Evolutionary conservation across 2,888 invertebrate species (phyloP).

Genomic region (Trissoscelio sp.): DNA sequence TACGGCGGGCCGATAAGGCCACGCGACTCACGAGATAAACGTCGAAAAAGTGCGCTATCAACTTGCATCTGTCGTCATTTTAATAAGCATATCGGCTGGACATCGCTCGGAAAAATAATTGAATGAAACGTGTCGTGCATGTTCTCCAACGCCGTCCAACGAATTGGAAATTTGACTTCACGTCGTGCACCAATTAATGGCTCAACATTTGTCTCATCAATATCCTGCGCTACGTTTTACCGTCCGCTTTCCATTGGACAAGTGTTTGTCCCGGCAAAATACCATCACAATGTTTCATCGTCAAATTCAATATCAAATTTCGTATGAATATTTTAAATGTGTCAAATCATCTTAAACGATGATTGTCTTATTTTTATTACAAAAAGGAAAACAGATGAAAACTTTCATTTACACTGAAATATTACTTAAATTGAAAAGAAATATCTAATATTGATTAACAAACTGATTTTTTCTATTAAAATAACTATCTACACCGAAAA

Average conservation of each 20-base stretch:
- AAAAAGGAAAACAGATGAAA: too few species aligned
- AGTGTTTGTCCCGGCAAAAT: neutral
- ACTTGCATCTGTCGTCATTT: constrained; percentile 50
- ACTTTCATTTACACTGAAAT: too few species aligned
- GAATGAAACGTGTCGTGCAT: constrained; percentile 43
- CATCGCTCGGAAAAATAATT: constrained; percentile 59
- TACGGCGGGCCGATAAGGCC: constrained; percentile 62
- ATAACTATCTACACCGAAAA: too few species aligned
- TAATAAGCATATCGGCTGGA: constrained; percentile 59
- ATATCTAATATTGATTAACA: too few species aligned
- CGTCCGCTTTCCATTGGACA: neutral
- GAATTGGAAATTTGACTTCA: constrained; percentile 48
- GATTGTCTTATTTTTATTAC: too few species aligned
- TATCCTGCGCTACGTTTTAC: constrained; percentile 6
- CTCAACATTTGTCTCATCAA: constrained; percentile 48
- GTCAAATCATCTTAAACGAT: too few species aligned
- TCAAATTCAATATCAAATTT: too few species aligned
- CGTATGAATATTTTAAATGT: too few species aligned
- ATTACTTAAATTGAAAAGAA: too few species aligned
- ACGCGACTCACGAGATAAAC: constrained; percentile 60
- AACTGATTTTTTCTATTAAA: too few species aligned
- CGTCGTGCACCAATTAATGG: constrained; percentile 48
- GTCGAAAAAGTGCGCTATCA: constrained; percentile 39
- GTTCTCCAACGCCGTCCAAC: constrained; percentile 29
- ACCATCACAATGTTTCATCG: too few species aligned